phyloP scores from a whole-genome alignment of 2,888 invertebrate genomes.

The Sussaba pulchella region DNA sequence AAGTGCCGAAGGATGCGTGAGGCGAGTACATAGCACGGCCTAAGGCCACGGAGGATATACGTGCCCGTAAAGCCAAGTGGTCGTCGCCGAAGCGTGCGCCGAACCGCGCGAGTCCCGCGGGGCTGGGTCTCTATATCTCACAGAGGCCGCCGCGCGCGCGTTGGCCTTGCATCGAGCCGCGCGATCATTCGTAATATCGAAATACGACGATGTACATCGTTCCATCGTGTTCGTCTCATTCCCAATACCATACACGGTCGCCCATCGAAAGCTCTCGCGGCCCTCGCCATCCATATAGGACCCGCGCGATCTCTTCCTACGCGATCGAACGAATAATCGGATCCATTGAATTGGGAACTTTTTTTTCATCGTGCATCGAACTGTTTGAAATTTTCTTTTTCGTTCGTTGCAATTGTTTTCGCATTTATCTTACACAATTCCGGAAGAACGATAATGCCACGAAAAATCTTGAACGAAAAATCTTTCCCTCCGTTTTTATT shows the following conservation, averaged over 20 bases:
- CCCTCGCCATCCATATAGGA: slow-evolving; percentile 24
- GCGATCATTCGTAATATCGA: slow-evolving; percentile 64
- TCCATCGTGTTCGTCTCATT: slow-evolving; percentile 55
- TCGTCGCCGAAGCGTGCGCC: slow-evolving; percentile 49
- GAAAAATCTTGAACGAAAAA: slow-evolving; percentile 36
- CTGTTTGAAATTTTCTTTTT: not conserved
- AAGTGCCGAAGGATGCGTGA: slow-evolving; percentile 76
- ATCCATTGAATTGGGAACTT: slow-evolving; percentile 38
- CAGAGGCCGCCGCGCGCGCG: slow-evolving; percentile 11
- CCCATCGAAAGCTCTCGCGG: slow-evolving; percentile 37
- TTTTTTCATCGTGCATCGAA: not conserved
- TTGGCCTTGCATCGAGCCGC: slow-evolving; percentile 36
- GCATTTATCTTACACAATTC: slow-evolving; percentile 34
- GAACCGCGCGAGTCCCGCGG: slow-evolving; percentile 48
- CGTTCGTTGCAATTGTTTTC: slow-evolving; percentile 19
- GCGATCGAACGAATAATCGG: slow-evolving; percentile 29
- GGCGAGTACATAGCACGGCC: slow-evolving; percentile 75
- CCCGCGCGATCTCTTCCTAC: slow-evolving; percentile 7
- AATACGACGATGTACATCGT: slow-evolving; percentile 54
- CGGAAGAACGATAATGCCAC: slow-evolving; percentile 11
- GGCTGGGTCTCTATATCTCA: slow-evolving; percentile 40
- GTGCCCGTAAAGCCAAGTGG: slow-evolving; percentile 76
- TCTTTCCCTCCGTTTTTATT: not conserved
- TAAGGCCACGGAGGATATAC: slow-evolving; percentile 73
- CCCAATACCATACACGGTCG: slow-evolving; percentile 56